phyloP scores from a whole-genome alignment of 2,888 invertebrate genomes.

The Caenorhabditis sp. region DNA sequence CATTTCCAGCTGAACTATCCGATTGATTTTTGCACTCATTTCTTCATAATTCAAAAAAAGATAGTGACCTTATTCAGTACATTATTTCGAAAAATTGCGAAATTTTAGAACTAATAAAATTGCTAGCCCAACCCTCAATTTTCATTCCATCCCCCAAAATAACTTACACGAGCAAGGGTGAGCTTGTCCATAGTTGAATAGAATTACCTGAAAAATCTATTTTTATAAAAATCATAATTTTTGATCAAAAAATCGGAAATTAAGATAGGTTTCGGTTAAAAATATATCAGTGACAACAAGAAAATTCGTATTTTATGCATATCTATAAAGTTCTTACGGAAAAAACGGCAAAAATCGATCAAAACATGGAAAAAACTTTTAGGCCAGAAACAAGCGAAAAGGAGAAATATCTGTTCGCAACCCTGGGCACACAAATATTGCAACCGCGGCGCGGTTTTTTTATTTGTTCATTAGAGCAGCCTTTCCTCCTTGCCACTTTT shows the following conservation, averaged over 20 bases:
- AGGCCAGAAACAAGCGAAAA: conserved; percentile 7
- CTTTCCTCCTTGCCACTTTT: neutral
- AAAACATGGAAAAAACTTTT: conserved; percentile 1
- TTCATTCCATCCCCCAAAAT: neutral
- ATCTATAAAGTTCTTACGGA: neutral
- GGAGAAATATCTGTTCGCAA: neutral
- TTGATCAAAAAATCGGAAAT: neutral
- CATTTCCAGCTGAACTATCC: too few relatives aligned
- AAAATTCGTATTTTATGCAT: conserved; percentile 1
- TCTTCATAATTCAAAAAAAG: too few relatives aligned
- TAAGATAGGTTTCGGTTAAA: neutral
- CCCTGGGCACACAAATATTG: neutral
- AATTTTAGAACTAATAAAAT: neutral
- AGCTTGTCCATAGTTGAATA: conserved; percentile 68
- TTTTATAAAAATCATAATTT: neutral
- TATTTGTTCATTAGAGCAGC: neutral
- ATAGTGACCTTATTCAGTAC: too few relatives aligned
- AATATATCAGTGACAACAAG: neutral
- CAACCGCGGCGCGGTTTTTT: conserved; percentile 4
- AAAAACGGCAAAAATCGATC: neutral
- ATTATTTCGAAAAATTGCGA: neutral
- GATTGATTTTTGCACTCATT: too few relatives aligned
- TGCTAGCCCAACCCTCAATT: neutral
- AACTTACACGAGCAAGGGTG: conserved; percentile 65
- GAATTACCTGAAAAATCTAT: conserved; percentile 48